Base-by-base conservation (phyloP, 2,113 vertebrate genomes). In the Dascyllus trimaculatus region DNA sequence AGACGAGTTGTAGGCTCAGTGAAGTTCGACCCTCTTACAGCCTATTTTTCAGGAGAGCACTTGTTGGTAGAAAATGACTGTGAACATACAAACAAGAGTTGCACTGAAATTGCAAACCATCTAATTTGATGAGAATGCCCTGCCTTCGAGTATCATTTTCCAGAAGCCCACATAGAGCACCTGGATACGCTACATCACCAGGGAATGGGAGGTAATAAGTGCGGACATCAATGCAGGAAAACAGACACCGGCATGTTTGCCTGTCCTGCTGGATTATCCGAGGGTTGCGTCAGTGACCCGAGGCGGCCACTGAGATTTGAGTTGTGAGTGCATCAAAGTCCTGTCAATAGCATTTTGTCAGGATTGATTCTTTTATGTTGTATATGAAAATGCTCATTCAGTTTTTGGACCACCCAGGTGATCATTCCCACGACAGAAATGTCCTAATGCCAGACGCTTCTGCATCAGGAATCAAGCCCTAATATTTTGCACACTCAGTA, bases 201-300 rank as follows among this genome's bases (percentile, higher is more conserved):
- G 72, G 52, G 52, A 75, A 67, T 46, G 66, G 45, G 73, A 73
- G 73, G 75, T 43, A 82, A 66, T 81, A 57, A 76, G 51, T 53
- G 10, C 1, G 17, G 62, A 82, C 79, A 78, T 73, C 81, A 75
- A 19, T 79, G 74, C 67, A 24, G 84, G 38, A 48, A 57, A 71
- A 75, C 81, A 70, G 66, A 59, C 71, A 19, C 66, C 38, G 26
- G 15, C 21, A 40, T 54, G 59, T 25, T 40, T 45, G 74, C 69
- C 49, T 71, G 58, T 80, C 75, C 78, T 78, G 82, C 53, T 62
- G 61, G 75, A 84, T 89, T 85, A 82, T 84, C 69, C 72, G 0
- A 45, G 26, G 45, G 53, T 89, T 84, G 78, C 81, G 25, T 88
- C 78, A 83, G 65, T 24, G 74, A 84, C 75, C 70, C 1, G 19